These are phyloP conservation scores for Nemopilema nomurai DNA, from an alignment of 30 jellyfish, hydroid and myxozoan species.

Conservation along the genomic window DNA sequence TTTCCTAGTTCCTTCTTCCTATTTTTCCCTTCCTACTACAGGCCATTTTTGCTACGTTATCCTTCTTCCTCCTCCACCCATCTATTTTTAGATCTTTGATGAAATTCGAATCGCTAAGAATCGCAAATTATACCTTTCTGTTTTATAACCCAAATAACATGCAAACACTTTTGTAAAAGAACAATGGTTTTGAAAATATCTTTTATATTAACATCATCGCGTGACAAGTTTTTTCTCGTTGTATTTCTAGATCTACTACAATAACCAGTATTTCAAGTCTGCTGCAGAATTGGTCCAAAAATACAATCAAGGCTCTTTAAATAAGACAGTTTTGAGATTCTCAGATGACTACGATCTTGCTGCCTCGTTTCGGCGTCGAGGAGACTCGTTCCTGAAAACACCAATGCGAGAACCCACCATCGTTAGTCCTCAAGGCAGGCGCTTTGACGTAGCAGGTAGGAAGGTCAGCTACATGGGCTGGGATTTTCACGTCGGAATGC, in stretches of 20 bases:
- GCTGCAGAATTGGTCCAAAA: conserved; percentile 51
- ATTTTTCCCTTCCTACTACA: too few species aligned
- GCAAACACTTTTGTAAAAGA: too few species aligned
- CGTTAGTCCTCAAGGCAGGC: conserved; percentile 71
- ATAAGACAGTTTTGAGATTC: conserved; percentile 35
- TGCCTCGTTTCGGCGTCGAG: conserved; percentile 62
- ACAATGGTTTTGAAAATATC: too few species aligned
- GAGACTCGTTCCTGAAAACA: conserved; percentile 27
- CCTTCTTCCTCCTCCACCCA: too few species aligned
- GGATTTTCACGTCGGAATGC: conserved; percentile 72
- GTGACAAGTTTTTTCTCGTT: too few species aligned
- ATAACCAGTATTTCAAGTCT: conserved; percentile 58
- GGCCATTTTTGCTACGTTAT: too few species aligned
- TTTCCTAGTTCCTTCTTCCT: too few species aligned
- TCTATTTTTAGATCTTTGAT: too few species aligned
- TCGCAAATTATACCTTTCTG: too few species aligned
- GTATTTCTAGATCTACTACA: conserved; percentile 64
- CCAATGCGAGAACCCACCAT: conserved; percentile 75
- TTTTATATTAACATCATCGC: too few species aligned
- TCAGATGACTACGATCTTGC: conserved; percentile 20
- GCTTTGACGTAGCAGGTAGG: conserved; percentile 73
- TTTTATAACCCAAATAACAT: too few species aligned
- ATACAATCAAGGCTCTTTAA: conserved; percentile 43
- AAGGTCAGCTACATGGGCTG: conserved; percentile 74
- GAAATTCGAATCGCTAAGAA: too few species aligned